These are phyloP conservation scores for Notoglanidium macrostoma DNA, from an alignment of 2,797 vertebrate species.

Conservation along the genomic window DNA sequence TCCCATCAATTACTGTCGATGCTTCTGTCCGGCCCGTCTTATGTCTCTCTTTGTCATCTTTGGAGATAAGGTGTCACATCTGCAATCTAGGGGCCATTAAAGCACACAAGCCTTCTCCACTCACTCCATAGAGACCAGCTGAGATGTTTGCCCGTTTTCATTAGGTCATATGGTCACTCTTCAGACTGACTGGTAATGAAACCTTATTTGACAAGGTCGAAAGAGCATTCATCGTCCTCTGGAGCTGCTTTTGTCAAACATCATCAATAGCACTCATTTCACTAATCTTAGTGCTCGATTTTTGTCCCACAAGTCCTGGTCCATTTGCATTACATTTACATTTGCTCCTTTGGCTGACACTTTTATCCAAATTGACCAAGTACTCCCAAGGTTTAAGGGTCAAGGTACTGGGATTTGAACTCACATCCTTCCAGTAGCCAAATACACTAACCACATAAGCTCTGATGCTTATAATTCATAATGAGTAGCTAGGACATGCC, in stretches of 20 bases:
- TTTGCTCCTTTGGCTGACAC: not conserved
- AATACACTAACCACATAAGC: not conserved
- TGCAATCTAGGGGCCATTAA: slow-evolving; percentile 59
- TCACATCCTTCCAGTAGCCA: not conserved
- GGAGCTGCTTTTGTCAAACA: not conserved
- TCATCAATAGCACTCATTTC: not conserved
- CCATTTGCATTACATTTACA: not conserved
- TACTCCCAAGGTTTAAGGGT: not conserved
- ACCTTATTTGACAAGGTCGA: slow-evolving; percentile 32
- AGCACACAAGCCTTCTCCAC: slow-evolving; percentile 53
- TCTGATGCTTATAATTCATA: not conserved
- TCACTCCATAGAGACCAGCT: slow-evolving; percentile 47
- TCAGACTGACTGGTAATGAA: slow-evolving; percentile 36
- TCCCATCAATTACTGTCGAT: slow-evolving; percentile 64
- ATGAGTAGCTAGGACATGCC: not conserved
- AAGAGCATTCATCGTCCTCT: not conserved
- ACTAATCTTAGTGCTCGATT: not conserved
- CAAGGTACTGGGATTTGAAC: not conserved
- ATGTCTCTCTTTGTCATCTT: slow-evolving; percentile 51
- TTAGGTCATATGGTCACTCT: slow-evolving; percentile 49
- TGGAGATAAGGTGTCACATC: slow-evolving; percentile 65
- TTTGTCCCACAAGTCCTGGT: not conserved
- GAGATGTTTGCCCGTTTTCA: slow-evolving; percentile 45
- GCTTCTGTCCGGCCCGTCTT: slow-evolving; percentile 39
- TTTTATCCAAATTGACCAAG: not conserved